phyloP scores from a whole-genome alignment of 35 echinoderm and acorn worm genomes.

The Heliocidaris tuberculata region DNA sequence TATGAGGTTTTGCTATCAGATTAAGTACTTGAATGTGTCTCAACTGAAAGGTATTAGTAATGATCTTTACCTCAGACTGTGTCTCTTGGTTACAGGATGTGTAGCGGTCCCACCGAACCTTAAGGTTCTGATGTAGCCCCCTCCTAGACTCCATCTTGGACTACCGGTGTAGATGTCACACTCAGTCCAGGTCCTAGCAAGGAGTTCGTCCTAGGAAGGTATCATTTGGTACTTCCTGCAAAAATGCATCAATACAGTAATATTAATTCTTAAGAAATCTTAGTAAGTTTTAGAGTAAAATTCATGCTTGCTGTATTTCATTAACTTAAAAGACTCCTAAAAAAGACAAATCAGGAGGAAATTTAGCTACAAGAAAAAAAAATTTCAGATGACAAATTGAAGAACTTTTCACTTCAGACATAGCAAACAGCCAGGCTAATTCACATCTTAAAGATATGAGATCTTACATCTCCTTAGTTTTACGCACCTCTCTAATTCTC shows the following conservation, averaged over 20 bases:
- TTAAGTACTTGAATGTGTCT: no score
- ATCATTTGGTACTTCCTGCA: neutral
- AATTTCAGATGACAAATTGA: no score
- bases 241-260: neutral
- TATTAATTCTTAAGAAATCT: neutral
- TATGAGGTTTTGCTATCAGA: no score
- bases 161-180: neutral
- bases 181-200: neutral
- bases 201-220: neutral
- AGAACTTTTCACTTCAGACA: no score
- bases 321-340: neutral
- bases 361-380: no score
- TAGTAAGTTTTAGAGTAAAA: neutral
- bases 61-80: neutral
- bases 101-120: constrained; percentile 27
- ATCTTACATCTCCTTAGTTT: no score
- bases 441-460: no score
- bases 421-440: no score
- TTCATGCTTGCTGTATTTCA: no score
- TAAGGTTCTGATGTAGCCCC: neutral
- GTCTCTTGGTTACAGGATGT: neutral
- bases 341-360: neutral
- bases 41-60: neutral
- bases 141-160: neutral
- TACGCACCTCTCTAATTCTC: no score